Percentiles rank a stretch among this genome's conserved stretches.
Conservation (phyloP, 2,113 vertebrate genomes). For the Muntiacus muntjak region DNA sequence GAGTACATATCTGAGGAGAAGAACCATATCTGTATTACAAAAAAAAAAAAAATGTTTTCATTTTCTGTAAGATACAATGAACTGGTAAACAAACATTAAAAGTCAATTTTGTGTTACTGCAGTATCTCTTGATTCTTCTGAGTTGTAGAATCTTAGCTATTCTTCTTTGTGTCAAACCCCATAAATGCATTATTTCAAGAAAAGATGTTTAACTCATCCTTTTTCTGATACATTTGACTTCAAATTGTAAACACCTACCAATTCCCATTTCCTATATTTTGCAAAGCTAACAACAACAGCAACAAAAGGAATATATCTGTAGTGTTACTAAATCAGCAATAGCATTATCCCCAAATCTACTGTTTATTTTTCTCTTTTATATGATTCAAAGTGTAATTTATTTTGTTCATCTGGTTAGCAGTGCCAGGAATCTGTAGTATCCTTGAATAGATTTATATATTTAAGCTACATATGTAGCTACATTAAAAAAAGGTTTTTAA, state of each 20-base stretch:
- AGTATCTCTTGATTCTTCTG: conserved; percentile 73
- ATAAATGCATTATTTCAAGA: background rate
- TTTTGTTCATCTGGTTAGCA: background rate
- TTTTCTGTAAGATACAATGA: conserved; percentile 75
- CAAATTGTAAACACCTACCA: background rate
- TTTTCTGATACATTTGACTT: background rate
- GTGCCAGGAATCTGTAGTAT: background rate
- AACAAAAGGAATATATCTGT: background rate
- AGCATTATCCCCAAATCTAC: background rate
- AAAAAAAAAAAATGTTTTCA: conserved; percentile 55
- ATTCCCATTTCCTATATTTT: background rate
- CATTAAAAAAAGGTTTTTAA: background rate
- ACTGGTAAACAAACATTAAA: conserved; percentile 75
- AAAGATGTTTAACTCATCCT: background rate
- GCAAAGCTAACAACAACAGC: background rate
- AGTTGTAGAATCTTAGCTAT: conserved; percentile 44
- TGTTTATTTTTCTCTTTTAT: background rate
- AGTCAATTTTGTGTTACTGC: conserved; percentile 68
- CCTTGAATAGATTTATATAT: background rate
- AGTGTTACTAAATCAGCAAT: background rate
- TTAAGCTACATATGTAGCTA: background rate
- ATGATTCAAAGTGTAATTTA: background rate
- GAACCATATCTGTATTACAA: conserved; percentile 48
- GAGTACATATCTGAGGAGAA: conserved; percentile 43
- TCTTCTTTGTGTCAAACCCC: conserved; percentile 38